Conservation (phyloP, 2,113 vertebrate genomes). For the Aplodontia rufa region DNA sequence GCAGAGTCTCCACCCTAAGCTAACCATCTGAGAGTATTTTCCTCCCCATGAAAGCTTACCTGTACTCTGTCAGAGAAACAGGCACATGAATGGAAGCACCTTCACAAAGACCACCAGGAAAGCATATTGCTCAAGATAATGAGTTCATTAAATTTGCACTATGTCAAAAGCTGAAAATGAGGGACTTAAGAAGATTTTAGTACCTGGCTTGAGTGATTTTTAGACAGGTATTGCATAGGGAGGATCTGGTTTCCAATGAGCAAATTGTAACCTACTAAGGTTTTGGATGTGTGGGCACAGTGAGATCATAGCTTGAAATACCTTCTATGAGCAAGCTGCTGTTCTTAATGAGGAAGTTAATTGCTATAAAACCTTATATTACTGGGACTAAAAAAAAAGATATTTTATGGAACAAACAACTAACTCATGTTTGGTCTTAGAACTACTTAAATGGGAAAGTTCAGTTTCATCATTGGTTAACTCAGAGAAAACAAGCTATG, state of each 20-base stretch:
- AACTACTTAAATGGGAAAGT: background rate
- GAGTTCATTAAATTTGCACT: background rate
- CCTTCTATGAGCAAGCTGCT: background rate
- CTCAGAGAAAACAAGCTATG: background rate
- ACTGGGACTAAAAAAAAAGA: background rate
- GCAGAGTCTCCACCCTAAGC: background rate
- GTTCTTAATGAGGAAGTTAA: background rate
- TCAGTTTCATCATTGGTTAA: background rate
- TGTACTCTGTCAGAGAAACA: conserved; percentile 20
- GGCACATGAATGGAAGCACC: background rate
- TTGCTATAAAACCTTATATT: background rate
- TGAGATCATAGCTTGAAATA: background rate
- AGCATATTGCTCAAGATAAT: background rate
- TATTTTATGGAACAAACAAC: background rate
- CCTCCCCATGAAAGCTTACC: background rate
- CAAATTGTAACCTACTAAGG: background rate
- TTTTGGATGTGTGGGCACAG: background rate
- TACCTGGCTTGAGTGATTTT: background rate
- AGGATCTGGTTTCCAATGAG: background rate
- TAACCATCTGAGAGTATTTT: background rate
- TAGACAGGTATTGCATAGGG: background rate
- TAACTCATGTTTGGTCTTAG: background rate
- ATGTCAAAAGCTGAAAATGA: background rate
- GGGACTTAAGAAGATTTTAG: background rate
- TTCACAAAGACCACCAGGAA: background rate